These are phyloP conservation scores for Hyalella azteca DNA, from an alignment of 2,888 invertebrate species.

Conservation along the genomic window DNA sequence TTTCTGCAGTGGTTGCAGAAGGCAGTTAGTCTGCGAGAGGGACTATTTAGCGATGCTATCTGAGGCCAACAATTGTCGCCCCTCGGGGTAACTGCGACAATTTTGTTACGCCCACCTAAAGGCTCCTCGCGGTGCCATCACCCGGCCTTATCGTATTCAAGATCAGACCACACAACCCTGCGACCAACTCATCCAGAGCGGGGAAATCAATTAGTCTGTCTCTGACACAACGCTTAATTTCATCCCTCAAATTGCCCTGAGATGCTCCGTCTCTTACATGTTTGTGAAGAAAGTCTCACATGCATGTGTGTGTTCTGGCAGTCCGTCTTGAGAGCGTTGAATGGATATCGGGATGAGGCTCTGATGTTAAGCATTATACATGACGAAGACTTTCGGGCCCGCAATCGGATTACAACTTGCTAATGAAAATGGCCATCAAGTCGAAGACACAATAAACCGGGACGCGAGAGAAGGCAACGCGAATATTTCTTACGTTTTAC, in stretches of 20 bases:
- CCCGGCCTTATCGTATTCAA: not conserved
- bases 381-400: too few species aligned
- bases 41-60: conserved; percentile 9
- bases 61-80: not conserved
- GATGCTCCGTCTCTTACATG: too few species aligned
- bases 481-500: too few species aligned
- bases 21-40: not conserved
- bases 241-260: not conserved
- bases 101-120: not conserved
- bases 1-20: not conserved
- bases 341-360: too few species aligned
- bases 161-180: conserved; percentile 7
- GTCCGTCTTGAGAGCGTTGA: too few species aligned
- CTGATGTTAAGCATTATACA: too few species aligned
- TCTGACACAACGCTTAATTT: conserved; percentile 30
- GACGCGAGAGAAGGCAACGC: too few species aligned
- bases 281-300: too few species aligned
- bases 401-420: too few species aligned
- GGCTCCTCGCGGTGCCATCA: not conserved
- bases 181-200: not conserved
- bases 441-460: too few species aligned
- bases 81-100: conserved; percentile 1
- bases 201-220: conserved; percentile 18
- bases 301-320: too few species aligned
- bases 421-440: too few species aligned